A percentile compares a stretch with the other conserved stretches of the same genome.
Evolutionary conservation across 2,888 invertebrate species (phyloP).

Genomic region (Eledona agricola): DNA sequence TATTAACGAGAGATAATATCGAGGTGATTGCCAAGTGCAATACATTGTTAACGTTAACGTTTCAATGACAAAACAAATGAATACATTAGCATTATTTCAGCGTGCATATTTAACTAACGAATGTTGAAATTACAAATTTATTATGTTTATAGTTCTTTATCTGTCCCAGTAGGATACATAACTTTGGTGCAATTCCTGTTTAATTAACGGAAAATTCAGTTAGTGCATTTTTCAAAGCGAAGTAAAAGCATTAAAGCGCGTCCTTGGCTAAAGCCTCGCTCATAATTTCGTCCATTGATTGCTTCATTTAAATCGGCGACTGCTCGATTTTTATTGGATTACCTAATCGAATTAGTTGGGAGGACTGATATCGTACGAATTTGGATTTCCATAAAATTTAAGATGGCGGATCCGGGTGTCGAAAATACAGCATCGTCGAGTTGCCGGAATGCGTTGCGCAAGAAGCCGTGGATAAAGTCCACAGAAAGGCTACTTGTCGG

Average conservation of each 20-base stretch:
- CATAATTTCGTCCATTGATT: conserved; percentile 22
- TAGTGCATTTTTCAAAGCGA: conserved; percentile 6
- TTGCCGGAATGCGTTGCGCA: conserved; percentile 24
- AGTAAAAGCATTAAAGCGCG: conserved; percentile 16
- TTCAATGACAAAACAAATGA: conserved; percentile 53
- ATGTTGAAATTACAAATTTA: conserved; percentile 32
- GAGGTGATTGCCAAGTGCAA: conserved; percentile 55
- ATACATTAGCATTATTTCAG: conserved; percentile 48
- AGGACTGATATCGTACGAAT: background rate
- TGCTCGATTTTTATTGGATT: conserved; percentile 51
- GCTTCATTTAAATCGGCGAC: conserved; percentile 6
- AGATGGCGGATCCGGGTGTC: too few species aligned
- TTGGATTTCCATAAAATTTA: background rate
- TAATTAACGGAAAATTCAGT: conserved; percentile 22
- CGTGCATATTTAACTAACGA: conserved; percentile 28
- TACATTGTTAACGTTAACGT: conserved; percentile 51
- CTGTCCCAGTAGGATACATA: conserved; percentile 19
- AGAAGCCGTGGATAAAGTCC: conserved; percentile 30
- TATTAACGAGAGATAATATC: conserved; percentile 39
- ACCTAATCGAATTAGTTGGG: conserved; percentile 52
- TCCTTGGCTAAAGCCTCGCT: conserved; percentile 12
- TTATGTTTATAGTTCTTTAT: conserved; percentile 15
- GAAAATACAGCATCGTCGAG: background rate
- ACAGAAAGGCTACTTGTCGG: conserved; percentile 54
- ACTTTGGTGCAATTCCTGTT: conserved; percentile 14